Evolutionary conservation across 2,888 invertebrate species (phyloP), one percentile per base, ranked within the genome.

Genomic region (Scaptomyza reducta): DNA sequence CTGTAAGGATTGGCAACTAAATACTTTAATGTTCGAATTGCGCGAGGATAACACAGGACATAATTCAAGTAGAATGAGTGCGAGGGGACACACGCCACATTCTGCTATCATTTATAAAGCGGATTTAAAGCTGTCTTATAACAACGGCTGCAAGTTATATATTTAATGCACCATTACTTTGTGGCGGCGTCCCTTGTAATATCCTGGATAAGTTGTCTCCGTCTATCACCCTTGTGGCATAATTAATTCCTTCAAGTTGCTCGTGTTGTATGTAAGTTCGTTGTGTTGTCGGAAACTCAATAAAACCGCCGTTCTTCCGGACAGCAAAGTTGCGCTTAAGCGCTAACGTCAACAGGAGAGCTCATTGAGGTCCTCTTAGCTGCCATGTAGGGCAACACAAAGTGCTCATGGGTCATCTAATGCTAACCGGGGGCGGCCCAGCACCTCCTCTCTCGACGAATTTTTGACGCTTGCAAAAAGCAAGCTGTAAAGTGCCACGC

Each of bases 401-500:
- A 67, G 50, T 54, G 64, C 58, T 46, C 61, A 42, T 40, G 66
- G 68, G 66, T 60, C 78, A 60, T 51, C 22, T 41, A 31, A 18
- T 22, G 46, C 2, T 29, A 33, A 46, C 51, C 64, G 25, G 38
- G 9, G 11, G 59, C 45, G n/a, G 6, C 10, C 25, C 3, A 22
- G 22, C 25, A 1, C 10, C 31, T 10, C 31, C 31, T 10, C 29
- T 6, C 29, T 27, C 27, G 22, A 4, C 22, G 22, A 22, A 5
- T 22, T 22, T 22, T 22, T 31, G 10, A 3, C 31, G 73, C 66
- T 56, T 71, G 70, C 68, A 74, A 74, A 88, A 74, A 79, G 87
- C 84, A 83, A 74, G 70, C 88, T 83, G 79, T 74, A 88, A 79
- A 83, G 87, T 66, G 77, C 29, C 79, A 67, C 67, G 63, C 66